A percentile compares a stretch with the other conserved stretches of the same genome.
Conservation (phyloP, 2,113 vertebrate genomes). For the Rhinoderma darwinii region DNA sequence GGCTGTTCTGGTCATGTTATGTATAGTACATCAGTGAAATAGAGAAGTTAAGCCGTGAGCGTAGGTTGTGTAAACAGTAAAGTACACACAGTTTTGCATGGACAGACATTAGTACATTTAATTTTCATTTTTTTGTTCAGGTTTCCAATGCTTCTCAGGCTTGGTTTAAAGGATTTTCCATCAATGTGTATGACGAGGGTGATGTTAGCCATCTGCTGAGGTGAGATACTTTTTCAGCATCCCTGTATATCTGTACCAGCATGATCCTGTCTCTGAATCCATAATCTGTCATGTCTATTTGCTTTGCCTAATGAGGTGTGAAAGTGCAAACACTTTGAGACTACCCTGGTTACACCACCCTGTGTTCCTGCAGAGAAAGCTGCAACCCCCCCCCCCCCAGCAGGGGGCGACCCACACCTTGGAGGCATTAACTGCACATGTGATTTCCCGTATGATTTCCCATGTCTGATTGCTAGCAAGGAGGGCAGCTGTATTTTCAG, state of each 20-base stretch:
- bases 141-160: neutral
- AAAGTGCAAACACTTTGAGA: neutral
- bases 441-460: neutral
- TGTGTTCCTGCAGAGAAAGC: neutral
- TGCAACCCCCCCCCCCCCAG: neutral
- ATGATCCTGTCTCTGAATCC: conserved; percentile 41
- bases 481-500: conserved; percentile 32
- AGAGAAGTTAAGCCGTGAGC: neutral
- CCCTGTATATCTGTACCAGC: conserved; percentile 41
- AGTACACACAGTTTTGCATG: neutral
- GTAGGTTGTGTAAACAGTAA: neutral
- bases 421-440: neutral
- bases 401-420: neutral
- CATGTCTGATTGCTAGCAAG: conserved; percentile 16
- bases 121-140: neutral
- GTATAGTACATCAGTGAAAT: neutral
- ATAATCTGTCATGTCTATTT: conserved; percentile 41
- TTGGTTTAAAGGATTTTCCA: conserved; percentile 4
- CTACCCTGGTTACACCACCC: neutral
- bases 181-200: neutral
- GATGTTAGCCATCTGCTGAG: conserved; percentile 40
- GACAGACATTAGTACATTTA: neutral
- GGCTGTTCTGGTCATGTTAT: neutral
- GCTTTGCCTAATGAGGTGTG: conserved; percentile 54
- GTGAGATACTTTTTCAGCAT: conserved; percentile 6